Base-by-base conservation (phyloP, 2,888 invertebrate genomes). In the Marronus borbonicus region DNA sequence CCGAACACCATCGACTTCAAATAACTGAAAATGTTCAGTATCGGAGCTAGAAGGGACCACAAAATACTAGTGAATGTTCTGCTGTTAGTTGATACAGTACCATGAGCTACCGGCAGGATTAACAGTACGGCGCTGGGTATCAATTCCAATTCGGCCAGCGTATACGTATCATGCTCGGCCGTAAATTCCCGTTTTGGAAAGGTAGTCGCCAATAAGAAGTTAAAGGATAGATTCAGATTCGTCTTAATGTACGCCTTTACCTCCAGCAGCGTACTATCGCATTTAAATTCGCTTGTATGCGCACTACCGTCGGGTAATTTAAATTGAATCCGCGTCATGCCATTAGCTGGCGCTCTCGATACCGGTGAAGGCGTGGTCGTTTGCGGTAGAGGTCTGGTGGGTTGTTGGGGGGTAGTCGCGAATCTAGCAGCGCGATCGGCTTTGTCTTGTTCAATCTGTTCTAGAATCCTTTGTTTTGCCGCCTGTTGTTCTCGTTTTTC, bases 371-470 rank as follows among this genome's bases (percentile, higher is more conserved):
- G 74, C 10, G 76, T 77, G 10, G 76, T 60, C 3, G 76, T 39
- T 88, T n/a, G 79, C 82, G 78, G 50, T 82, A 65, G 2, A 80
- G 80, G 14, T 83, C 85, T 31, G 44, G 81, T 79, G 8, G 89
- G 88, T 76, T 80, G 62, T 36, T 17, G 17, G 3, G 80, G 79
- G 12, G 78, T 55, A 7, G 60, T 83, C 36, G 79, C 88, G 81
- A 89, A 89, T 81, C 86, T 89, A 24, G 91, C 88, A 49, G 91
- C 90, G 12, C 94, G 87, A 85, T 94, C 95, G 0, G 93, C 93
- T 84, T 95, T 93, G 88, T 97, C 97, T 85, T 94, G 94, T 0
- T 94, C 96, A 80, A 97, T 97, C 88, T 97, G 96, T 76, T 94
- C 93, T 79, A 94, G 89, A 20, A 97, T 93, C 74, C 94, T 92